Evolutionary conservation across 2,888 invertebrate genomes (phyloP), one percentile per base, ranked within the genome.

Genomic region (Arrhopalites spinosus): DNA sequence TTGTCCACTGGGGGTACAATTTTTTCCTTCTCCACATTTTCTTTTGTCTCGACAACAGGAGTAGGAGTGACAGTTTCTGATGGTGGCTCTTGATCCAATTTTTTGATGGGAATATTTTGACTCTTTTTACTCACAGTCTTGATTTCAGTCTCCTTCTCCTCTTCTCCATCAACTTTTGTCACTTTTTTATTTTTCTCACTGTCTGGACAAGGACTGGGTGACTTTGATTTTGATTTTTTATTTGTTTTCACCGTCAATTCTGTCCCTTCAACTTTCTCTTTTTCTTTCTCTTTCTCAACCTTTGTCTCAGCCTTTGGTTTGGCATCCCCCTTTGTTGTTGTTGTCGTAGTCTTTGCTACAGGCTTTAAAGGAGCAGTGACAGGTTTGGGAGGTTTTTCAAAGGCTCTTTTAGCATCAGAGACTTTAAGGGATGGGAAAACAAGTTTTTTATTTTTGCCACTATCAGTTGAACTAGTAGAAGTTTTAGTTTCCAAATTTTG

Each of bases 351-450:
- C 30, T 20, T 29, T 30, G 74, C 45, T 73, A 45, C 15, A 1
- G 61, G 72, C 15, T 73, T 63, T 17, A 63, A 11, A 36, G 36
- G 36, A 11, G 11, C 36, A 36, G 36, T 66, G 1, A 81, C 72
- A 5, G 81, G 81, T 36, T 79, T 76, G 30, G 81, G 80, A 3
- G 82, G 80, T 61, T 81, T 81, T 64, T 82, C 82, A 76, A 93
- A 95, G 83, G 93, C 93, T 83, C 92, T 92, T 83, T 94, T 94
- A 82, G 92, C 94, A 84, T 92, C 94, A 72, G 92, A 93, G 0
- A 95, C 94, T 85, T 92, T 94, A 20, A 93, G 93, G 45, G 89
- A 89, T 43, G 93, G 92, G 84, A 94, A 91, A 80, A 92, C 90
- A 70, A 93, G 88, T 85, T 93, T 94, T 86, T 93, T 93, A 47